These are phyloP conservation scores for Drosophila insularis DNA, from an alignment of 1,140 invertebrate genomes.

Conservation along the genomic window DNA sequence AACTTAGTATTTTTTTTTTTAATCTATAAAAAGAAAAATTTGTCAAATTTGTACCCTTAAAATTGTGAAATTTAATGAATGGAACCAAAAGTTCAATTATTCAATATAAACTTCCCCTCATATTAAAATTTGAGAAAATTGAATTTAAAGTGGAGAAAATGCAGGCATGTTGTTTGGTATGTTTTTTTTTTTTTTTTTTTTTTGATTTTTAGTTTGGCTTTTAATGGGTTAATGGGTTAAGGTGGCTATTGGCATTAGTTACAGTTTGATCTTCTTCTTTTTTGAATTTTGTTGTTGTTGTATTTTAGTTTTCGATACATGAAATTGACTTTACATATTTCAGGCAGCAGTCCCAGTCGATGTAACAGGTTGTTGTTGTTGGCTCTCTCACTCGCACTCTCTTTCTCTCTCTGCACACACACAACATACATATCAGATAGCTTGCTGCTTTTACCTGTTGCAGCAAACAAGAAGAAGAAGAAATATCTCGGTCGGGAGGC, in stretches of 20 bases:
- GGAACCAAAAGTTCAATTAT: too few species aligned
- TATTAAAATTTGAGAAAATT: neutral
- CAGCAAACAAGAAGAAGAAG: slow-evolving; percentile 16
- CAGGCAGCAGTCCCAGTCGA: slow-evolving; percentile 51
- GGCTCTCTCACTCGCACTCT: slow-evolving; percentile 27
- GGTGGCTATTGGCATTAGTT: slow-evolving; percentile 63
- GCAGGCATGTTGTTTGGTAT: slow-evolving; percentile 11
- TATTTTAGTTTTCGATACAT: slow-evolving; percentile 60
- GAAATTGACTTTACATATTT: slow-evolving; percentile 77
- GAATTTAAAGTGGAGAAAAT: neutral
- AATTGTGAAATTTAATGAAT: too few species aligned
- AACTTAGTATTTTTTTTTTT: too few species aligned
- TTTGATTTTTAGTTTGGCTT: slow-evolving; percentile 22
- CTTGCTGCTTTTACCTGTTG: slow-evolving; percentile 62
- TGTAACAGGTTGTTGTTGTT: slow-evolving; percentile 70
- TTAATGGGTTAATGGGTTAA: slow-evolving; percentile 56
- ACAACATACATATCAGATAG: slow-evolving; percentile 9
- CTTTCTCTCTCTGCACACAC: slow-evolving; percentile 28
- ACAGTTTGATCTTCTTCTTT: slow-evolving; percentile 37
- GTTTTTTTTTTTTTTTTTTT: slow-evolving; percentile 30
- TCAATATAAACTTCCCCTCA: too few species aligned
- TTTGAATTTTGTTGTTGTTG: neutral
- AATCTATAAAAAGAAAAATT: too few species aligned
- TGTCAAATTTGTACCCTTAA: too few species aligned
- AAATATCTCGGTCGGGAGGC: slow-evolving; percentile 32